These are phyloP conservation scores for Oncorhynchus masou DNA, from an alignment of 2,113 vertebrate species.

Conservation along the genomic window DNA sequence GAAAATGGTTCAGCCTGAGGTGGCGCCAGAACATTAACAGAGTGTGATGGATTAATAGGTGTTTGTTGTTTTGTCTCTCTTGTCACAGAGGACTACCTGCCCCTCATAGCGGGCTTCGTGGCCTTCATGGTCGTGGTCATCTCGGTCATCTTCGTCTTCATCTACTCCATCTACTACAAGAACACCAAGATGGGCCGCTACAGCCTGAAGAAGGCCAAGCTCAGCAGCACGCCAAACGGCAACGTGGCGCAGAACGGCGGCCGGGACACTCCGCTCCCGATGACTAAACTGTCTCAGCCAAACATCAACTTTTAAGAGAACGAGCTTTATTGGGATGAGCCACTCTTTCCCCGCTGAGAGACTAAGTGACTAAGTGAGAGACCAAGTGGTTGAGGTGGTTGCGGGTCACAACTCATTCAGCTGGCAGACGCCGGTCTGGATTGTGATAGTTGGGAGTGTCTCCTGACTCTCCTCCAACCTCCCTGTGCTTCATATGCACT, in stretches of 20 bases:
- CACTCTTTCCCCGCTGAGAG: conserved; percentile 15
- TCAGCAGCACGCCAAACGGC: conserved; percentile 48
- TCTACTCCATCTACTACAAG: conserved; percentile 79
- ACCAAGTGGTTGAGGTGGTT: neutral
- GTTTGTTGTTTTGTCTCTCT: conserved; percentile 24
- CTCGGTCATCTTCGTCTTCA: conserved; percentile 64
- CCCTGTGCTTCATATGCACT: neutral
- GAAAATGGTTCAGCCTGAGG: neutral
- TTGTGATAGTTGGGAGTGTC: neutral
- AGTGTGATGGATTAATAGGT: conserved; percentile 1
- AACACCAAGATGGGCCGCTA: conserved; percentile 74
- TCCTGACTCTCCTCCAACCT: neutral
- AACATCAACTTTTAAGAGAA: conserved; percentile 5
- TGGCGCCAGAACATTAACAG: neutral
- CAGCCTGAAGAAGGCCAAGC: conserved; percentile 65
- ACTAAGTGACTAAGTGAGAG: neutral
- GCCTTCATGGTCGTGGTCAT: conserved; percentile 65
- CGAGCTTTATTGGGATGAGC: neutral
- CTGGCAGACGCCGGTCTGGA: neutral
- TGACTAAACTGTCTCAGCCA: conserved; percentile 66
- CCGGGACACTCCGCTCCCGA: conserved; percentile 64
- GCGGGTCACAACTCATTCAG: neutral
- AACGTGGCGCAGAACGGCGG: conserved; percentile 71
- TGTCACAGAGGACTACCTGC: conserved; percentile 72
- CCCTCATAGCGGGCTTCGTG: conserved; percentile 73